Base-by-base conservation (phyloP, 2,113 vertebrate genomes). In the Zosterops lateralis region DNA sequence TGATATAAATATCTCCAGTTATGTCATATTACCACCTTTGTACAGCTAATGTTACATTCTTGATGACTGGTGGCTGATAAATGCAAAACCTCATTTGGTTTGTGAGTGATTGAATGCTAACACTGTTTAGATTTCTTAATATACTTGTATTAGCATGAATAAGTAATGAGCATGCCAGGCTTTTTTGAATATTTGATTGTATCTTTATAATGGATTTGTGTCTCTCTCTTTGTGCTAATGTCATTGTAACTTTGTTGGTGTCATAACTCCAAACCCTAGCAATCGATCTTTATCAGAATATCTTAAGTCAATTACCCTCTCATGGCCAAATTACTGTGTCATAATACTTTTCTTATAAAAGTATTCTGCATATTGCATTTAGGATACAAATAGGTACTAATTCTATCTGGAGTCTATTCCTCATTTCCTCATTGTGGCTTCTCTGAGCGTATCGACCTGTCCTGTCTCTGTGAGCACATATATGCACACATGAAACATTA, bases 111-210 rank as follows among this genome's bases (percentile, higher is more conserved):
- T 98, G 98, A 99, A 98, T 90, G 92, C 98, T 98, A 98, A 99
- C 98, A 98, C 98, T 98, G 98, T 98, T 99, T 99, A 99, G 98
- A 98, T 99, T 98, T 99, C 99, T 99, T 99, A 99, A 99, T 99
- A 99, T 99, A 99, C 99, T 99, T 98, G 97, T 99, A 99, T 99
- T 99, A 99, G 98, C 98, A 98, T 99, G 98, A 99, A 99, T 99
- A 99, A 99, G 98, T 99, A 99, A 99, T 98, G 98, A 98, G 98
- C 87, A 93, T 98, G 98, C 98, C 98, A 97, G 98, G 97, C 98
- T 98, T 98, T 98, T 98, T 98, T 98, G 98, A 98, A 99, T 99
- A 99, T 99, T 99, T 99, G 99, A 99, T 99, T 99, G 98, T 98
- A 98, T 98, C 98, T 98, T 97, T 94, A 93, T 98, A 99, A 99